These are phyloP conservation scores for Dermochelys coriacea DNA, from an alignment of 2,797 vertebrate species.

Conservation along the genomic window DNA sequence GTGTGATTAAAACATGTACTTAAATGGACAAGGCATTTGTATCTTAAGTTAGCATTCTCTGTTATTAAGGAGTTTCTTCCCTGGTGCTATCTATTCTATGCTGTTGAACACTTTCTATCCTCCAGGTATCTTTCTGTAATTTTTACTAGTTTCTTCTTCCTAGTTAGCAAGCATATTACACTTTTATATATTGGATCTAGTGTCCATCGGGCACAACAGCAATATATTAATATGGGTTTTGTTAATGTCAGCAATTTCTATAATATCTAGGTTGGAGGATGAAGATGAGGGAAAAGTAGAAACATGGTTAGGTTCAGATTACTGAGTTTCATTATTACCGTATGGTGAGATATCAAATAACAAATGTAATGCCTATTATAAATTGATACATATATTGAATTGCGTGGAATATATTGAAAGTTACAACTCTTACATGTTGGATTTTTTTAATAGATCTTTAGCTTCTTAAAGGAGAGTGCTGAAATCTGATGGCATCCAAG, in stretches of 20 bases:
- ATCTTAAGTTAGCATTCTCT: background rate
- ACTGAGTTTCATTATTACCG: background rate
- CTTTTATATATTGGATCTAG: background rate
- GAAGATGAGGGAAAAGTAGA: background rate
- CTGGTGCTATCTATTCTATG: background rate
- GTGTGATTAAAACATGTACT: background rate
- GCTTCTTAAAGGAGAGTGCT: background rate
- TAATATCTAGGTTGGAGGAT: background rate
- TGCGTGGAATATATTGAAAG: background rate
- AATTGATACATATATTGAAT: background rate
- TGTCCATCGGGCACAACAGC: background rate
- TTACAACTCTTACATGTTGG: background rate
- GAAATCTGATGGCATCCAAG: background rate
- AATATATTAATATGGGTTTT: background rate
- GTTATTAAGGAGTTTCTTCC: background rate
- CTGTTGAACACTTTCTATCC: background rate
- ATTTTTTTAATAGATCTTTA: background rate
- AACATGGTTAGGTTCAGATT: background rate
- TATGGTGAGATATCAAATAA: background rate
- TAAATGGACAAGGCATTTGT: background rate
- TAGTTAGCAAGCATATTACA: background rate
- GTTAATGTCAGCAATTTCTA: background rate
- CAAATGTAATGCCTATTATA: background rate
- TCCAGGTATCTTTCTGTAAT: background rate
- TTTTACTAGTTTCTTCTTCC: background rate